Evolutionary conservation across 2,113 vertebrate species (phyloP).

Genomic region (Sorex araneus): DNA sequence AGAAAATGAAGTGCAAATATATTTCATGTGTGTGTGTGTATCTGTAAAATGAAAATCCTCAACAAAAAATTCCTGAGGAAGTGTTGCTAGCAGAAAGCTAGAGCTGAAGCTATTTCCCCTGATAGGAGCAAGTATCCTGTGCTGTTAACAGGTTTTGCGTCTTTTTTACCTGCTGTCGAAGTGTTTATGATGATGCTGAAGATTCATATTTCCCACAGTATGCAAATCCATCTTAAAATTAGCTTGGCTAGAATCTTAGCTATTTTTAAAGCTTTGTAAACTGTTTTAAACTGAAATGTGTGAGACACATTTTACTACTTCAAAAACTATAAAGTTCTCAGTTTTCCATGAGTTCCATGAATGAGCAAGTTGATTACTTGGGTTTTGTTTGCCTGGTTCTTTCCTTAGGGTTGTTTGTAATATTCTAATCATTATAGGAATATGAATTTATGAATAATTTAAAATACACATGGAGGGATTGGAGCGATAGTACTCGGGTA

Average conservation of each 20-base stretch:
- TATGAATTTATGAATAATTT: too few species aligned
- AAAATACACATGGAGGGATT: too few species aligned
- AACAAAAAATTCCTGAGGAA: slow-evolving; percentile 40
- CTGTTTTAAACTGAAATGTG: neutral
- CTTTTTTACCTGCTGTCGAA: slow-evolving; percentile 3
- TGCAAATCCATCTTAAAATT: neutral
- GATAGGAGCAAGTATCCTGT: neutral
- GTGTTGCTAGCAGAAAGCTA: neutral
- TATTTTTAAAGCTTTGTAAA: slow-evolving; percentile 15
- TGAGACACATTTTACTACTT: neutral
- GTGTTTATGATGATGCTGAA: neutral
- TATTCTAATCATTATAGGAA: neutral
- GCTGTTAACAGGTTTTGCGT: neutral
- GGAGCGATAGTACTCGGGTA: too few species aligned
- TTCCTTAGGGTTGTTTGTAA: neutral
- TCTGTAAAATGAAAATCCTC: neutral
- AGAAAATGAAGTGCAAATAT: neutral
- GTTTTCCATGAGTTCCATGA: neutral
- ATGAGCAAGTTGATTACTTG: neutral
- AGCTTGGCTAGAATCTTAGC: neutral
- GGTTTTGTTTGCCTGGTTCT: neutral
- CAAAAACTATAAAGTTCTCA: neutral
- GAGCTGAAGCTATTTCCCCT: neutral
- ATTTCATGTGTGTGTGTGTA: slow-evolving; percentile 11
- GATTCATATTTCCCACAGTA: neutral